phyloP scores from a whole-genome alignment of 2,888 invertebrate species.

The Cordylochernes scorpioides region DNA sequence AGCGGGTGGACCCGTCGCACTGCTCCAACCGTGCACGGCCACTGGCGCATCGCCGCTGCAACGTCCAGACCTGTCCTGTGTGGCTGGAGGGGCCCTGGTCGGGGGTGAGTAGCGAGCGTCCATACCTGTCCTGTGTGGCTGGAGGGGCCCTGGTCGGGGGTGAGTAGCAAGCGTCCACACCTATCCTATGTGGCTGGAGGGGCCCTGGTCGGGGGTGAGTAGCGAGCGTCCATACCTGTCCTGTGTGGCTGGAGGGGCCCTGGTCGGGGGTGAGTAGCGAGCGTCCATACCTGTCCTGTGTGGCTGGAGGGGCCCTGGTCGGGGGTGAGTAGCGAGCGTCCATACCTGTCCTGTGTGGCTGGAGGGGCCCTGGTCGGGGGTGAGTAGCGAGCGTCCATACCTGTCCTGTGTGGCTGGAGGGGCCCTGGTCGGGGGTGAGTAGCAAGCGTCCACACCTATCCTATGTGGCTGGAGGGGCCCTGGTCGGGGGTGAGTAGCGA shows the following conservation, averaged over 20 bases:
- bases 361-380: slow-evolving; percentile 63
- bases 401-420: slow-evolving; percentile 63
- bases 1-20: slow-evolving; percentile 44
- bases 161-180: slow-evolving; percentile 54
- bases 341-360: slow-evolving; percentile 69
- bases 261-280: slow-evolving; percentile 81
- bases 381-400: slow-evolving; percentile 54
- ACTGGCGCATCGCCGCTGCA: slow-evolving; percentile 50
- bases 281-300: slow-evolving; percentile 52
- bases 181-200: slow-evolving; percentile 63
- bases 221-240: slow-evolving; percentile 55
- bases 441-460: slow-evolving; percentile 55
- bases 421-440: slow-evolving; percentile 73
- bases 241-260: slow-evolving; percentile 54
- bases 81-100: slow-evolving; percentile 75
- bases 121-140: slow-evolving; percentile 69
- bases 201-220: slow-evolving; percentile 73
- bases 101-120: slow-evolving; percentile 51
- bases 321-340: slow-evolving; percentile 54
- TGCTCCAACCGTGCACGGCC: slow-evolving; percentile 50
- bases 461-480: slow-evolving; percentile 54
- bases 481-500: slow-evolving; percentile 81
- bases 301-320: slow-evolving; percentile 75
- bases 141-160: slow-evolving; percentile 63
- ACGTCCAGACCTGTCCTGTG: slow-evolving; percentile 52